These are phyloP conservation scores for Plusia festucae DNA, from an alignment of 2,888 invertebrate genomes.

Conservation along the genomic window DNA sequence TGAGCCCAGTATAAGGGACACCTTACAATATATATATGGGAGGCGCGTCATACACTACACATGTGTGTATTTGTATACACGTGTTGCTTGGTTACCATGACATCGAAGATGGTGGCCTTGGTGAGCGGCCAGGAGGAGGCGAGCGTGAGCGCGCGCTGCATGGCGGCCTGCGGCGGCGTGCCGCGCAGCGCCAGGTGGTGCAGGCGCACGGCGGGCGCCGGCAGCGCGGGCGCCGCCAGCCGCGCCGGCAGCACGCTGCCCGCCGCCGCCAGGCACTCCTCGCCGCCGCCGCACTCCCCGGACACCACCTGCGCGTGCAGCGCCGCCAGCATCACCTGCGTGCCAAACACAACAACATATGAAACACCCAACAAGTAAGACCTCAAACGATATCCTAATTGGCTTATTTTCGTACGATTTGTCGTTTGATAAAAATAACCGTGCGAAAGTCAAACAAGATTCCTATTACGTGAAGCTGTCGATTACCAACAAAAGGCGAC, in stretches of 20 bases:
- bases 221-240: conserved; percentile 94
- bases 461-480: no score
- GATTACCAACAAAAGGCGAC: no score
- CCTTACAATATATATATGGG: no score
- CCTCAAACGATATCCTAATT: no score
- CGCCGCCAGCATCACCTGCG: conserved; percentile 97
- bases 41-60: no score
- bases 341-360: neutral
- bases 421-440: no score
- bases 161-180: conserved; percentile 95
- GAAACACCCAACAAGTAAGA: no score
- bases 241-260: conserved; percentile 95
- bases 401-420: no score
- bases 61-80: neutral
- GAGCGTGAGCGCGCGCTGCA: conserved; percentile 97
- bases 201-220: conserved; percentile 95
- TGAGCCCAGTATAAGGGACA: no score
- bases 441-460: no score
- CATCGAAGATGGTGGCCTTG: conserved; percentile 97
- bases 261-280: conserved; percentile 92
- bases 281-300: conserved; percentile 93
- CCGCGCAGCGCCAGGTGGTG: conserved; percentile 97
- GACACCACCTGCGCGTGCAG: conserved; percentile 97
- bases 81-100: conserved; percentile 92
- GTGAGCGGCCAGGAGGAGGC: conserved; percentile 98